These are phyloP conservation scores for Nannoperca australis DNA, from an alignment of 2,797 vertebrate genomes.

Conservation along the genomic window DNA sequence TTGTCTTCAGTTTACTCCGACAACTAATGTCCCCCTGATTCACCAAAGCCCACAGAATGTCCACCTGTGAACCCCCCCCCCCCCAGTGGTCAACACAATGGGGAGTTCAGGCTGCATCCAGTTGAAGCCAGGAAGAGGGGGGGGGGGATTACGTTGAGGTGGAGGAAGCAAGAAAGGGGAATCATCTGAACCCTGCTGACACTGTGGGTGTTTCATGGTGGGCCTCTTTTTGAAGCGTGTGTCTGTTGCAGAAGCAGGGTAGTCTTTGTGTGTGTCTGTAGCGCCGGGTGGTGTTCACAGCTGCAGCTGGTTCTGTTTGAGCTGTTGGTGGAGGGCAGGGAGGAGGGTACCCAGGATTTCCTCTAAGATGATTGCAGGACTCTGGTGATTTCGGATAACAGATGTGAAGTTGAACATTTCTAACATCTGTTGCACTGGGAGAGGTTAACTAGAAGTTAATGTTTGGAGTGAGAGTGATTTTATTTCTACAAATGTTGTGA, in stretches of 20 bases:
- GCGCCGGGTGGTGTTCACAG: slow-evolving; percentile 5
- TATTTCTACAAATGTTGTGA: neutral
- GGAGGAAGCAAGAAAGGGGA: slow-evolving; percentile 33
- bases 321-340: slow-evolving; percentile 3
- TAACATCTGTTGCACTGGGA: slow-evolving; percentile 29
- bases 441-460: slow-evolving; percentile 14
- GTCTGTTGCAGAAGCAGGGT: slow-evolving; percentile 54
- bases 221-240: slow-evolving; percentile 55
- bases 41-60: slow-evolving; percentile 17
- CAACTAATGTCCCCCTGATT: slow-evolving; percentile 32
- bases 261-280: slow-evolving; percentile 24
- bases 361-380: slow-evolving; percentile 28
- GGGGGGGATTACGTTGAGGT: neutral
- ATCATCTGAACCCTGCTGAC: slow-evolving; percentile 44
- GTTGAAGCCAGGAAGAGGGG: slow-evolving; percentile 61
- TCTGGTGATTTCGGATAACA: slow-evolving; percentile 29
- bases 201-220: slow-evolving; percentile 59
- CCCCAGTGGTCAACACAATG: slow-evolving; percentile 34
- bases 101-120: slow-evolving; percentile 10
- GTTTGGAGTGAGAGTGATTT: neutral
- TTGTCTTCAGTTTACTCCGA: neutral
- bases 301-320: slow-evolving; percentile 54
- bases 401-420: slow-evolving; percentile 45
- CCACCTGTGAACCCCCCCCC: slow-evolving; percentile 33
- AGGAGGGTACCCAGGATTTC: slow-evolving; percentile 58